Conservation (phyloP, 1,140 invertebrate genomes). For the Leptopilina boulardi region DNA sequence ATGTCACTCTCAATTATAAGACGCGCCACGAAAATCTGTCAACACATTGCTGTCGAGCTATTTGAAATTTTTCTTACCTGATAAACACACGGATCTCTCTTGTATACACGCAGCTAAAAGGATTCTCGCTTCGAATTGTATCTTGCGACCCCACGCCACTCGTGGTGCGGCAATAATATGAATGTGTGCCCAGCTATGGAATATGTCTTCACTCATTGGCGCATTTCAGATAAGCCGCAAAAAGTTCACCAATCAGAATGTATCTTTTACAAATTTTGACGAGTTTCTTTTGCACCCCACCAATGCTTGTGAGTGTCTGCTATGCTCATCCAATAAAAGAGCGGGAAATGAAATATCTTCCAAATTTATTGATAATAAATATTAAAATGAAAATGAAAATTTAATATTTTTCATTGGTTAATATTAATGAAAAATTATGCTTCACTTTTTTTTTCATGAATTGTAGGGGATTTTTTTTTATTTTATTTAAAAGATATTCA, state of each 20-base stretch:
- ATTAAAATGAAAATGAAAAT: too few relatives aligned
- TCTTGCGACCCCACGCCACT: conserved; percentile 79
- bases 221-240: conserved; percentile 79
- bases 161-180: conserved; percentile 77
- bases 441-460: neutral
- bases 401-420: too few relatives aligned
- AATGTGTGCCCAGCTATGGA: conserved; percentile 76
- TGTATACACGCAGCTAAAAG: conserved; percentile 77
- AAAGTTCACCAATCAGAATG: conserved; percentile 77
- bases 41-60: conserved; percentile 73
- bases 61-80: conserved; percentile 79
- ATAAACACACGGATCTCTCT: conserved; percentile 65
- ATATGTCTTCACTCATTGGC: conserved; percentile 77
- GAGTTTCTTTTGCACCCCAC: conserved; percentile 75
- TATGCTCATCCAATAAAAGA: conserved; percentile 52
- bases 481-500: neutral
- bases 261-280: conserved; percentile 74
- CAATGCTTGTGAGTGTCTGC: conserved; percentile 62
- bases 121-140: conserved; percentile 80
- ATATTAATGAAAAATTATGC: too few relatives aligned
- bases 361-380: neutral
- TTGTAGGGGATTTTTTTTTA: neutral
- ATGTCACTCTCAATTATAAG: conserved; percentile 19
- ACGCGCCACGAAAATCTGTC: conserved; percentile 69
- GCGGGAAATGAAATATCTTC: conserved; percentile 60